Evolutionary conservation across 1,140 invertebrate genomes (phyloP).

Genomic region (Pristionchus pacificus): DNA sequence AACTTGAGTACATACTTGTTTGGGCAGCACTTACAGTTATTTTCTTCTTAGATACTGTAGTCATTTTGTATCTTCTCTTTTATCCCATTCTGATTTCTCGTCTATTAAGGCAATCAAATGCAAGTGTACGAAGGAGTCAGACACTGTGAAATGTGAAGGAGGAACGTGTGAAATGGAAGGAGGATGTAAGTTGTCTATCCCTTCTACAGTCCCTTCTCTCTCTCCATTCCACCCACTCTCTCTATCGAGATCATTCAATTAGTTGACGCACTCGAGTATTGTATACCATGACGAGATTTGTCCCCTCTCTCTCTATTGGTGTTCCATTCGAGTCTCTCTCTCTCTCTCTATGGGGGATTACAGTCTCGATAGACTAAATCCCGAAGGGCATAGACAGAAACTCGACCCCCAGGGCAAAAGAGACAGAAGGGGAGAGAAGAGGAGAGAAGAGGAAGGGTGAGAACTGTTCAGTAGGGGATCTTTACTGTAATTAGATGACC

Average conservation of each 20-base stretch:
- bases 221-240: constrained; percentile 6
- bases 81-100: no score
- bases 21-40: no score
- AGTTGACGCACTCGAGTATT: background rate
- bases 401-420: no score
- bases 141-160: constrained; percentile 27
- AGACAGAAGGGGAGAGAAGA: no score
- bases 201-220: background rate
- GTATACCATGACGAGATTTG: background rate
- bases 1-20: no score
- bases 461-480: no score
- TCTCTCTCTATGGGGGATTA: background rate
- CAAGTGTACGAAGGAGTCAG: constrained; percentile 33
- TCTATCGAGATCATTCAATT: constrained; percentile 5
- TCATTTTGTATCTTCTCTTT: no score
- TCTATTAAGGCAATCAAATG: constrained; percentile 22
- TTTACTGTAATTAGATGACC: no score
- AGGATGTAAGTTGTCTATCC: constrained; percentile 23
- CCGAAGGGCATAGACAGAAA: background rate
- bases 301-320: background rate
- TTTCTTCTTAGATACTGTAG: no score
- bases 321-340: no score
- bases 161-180: constrained; percentile 28
- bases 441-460: no score
- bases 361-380: background rate